These are phyloP conservation scores for Ammodytes marinus DNA, from an alignment of 2,113 vertebrate genomes.

Conservation along the genomic window DNA sequence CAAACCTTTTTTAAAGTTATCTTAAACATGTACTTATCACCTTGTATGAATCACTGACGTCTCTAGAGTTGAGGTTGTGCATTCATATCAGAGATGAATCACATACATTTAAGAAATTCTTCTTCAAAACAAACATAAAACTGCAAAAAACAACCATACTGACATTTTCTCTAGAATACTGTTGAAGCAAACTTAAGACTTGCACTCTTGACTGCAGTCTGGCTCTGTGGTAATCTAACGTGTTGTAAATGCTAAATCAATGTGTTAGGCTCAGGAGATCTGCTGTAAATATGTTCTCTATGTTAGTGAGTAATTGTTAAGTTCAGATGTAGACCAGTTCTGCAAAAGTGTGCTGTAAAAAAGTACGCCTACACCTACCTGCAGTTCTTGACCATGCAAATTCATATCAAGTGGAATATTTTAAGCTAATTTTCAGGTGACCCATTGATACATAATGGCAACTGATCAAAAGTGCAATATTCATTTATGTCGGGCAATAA, in stretches of 20 bases:
- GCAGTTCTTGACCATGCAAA: not conserved
- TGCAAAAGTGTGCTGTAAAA: not conserved
- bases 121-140: not conserved
- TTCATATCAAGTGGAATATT: slow-evolving; percentile 20
- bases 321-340: slow-evolving; percentile 7
- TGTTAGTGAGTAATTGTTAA: slow-evolving; percentile 28
- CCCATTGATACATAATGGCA: not conserved
- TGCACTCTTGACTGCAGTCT: slow-evolving; percentile 14
- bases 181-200: not conserved
- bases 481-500: not conserved
- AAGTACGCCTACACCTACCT: not conserved
- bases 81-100: not conserved
- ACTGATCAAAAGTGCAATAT: not conserved
- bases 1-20: not conserved
- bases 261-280: slow-evolving; percentile 15
- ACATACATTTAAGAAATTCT: not conserved
- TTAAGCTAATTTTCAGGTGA: not conserved
- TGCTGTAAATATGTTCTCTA: not conserved
- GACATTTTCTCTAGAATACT: not conserved
- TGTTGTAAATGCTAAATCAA: slow-evolving; percentile 14
- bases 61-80: not conserved
- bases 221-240: slow-evolving; percentile 19
- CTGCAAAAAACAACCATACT: not conserved
- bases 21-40: not conserved
- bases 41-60: not conserved